A percentile compares a stretch with the other conserved stretches of the same genome.
These are phyloP conservation scores for Brachionus angularis DNA, from an alignment of 1,140 invertebrate genomes.

Conservation along the genomic window DNA sequence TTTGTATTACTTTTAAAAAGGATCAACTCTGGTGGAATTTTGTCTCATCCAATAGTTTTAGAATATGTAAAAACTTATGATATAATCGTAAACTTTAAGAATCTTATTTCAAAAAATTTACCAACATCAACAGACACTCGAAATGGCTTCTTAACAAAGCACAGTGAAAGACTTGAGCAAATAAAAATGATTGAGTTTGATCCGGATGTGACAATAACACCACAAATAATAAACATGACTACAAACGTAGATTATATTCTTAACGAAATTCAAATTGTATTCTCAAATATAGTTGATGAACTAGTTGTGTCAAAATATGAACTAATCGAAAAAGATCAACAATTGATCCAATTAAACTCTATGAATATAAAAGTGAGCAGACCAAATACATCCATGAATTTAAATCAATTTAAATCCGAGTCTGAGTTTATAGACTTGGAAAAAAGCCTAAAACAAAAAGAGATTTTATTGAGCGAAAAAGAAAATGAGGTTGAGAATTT, in stretches of 20 bases:
- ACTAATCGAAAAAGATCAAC: slow-evolving; percentile 22
- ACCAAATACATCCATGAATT: slow-evolving; percentile 12
- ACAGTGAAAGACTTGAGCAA: slow-evolving; percentile 50
- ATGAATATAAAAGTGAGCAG: neutral
- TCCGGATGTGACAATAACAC: slow-evolving; percentile 47
- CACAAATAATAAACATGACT: slow-evolving; percentile 52
- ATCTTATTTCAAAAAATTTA: slow-evolving; percentile 49
- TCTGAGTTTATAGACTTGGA: neutral
- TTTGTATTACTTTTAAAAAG: no score
- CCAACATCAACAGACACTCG: slow-evolving; percentile 51
- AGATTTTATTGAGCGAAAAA: neutral
- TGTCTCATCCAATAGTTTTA: slow-evolving; percentile 49
- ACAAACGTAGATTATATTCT: slow-evolving; percentile 47
- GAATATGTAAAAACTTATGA: slow-evolving; percentile 52
- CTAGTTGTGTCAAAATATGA: slow-evolving; percentile 14
- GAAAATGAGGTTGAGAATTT: neutral
- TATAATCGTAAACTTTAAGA: slow-evolving; percentile 50
- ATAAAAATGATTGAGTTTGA: slow-evolving; percentile 50
- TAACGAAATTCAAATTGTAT: slow-evolving; percentile 27
- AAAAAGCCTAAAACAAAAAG: neutral
- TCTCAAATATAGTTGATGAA: slow-evolving; percentile 21
- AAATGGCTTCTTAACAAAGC: neutral
- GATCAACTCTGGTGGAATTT: neutral
- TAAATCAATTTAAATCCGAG: neutral
- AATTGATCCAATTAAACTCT: no score